Conservation (phyloP, 2,888 invertebrate species). For the Agonopterix heracliana region DNA sequence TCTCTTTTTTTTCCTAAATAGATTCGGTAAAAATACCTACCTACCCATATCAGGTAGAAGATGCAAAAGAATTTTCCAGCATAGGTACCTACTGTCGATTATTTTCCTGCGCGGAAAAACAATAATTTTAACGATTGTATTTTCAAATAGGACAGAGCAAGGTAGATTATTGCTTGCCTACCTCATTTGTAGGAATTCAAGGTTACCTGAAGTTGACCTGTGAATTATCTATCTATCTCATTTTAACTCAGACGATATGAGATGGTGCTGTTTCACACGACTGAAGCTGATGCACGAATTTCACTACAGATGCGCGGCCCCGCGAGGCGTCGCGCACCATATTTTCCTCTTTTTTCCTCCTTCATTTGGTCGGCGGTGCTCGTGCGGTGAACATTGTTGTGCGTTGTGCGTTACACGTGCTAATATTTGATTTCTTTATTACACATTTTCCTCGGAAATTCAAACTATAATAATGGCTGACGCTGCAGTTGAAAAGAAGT, state of each 20-base stretch:
- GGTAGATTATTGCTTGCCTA: conserved; percentile 43
- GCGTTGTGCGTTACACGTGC: conserved; percentile 64
- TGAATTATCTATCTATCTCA: conserved; percentile 32
- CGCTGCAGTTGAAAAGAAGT: conserved; percentile 81
- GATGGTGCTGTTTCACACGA: conserved; percentile 30
- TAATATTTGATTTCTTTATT: conserved; percentile 35
- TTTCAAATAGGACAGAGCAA: conserved; percentile 50
- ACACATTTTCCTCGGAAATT: conserved; percentile 33
- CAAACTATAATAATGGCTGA: conserved; percentile 78
- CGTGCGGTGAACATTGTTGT: conserved; percentile 67
- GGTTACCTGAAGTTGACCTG: conserved; percentile 43
- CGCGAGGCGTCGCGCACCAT: conserved; percentile 53
- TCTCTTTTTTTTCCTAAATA: too few relatives aligned
- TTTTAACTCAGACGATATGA: conserved; percentile 18
- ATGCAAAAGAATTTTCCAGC: too few relatives aligned
- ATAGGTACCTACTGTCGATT: too few relatives aligned
- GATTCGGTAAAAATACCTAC: too few relatives aligned
- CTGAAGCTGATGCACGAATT: conserved; percentile 46
- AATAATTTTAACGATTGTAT: conserved; percentile 41
- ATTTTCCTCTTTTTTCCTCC: conserved; percentile 60
- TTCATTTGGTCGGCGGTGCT: conserved; percentile 71
- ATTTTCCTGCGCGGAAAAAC: conserved; percentile 10
- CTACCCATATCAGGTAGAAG: too few relatives aligned
- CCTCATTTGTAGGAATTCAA: conserved; percentile 45
- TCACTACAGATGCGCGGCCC: conserved; percentile 43